Evolutionary conservation across 2,888 invertebrate species (phyloP).

Genomic region (Orthonychiurus folsomi): DNA sequence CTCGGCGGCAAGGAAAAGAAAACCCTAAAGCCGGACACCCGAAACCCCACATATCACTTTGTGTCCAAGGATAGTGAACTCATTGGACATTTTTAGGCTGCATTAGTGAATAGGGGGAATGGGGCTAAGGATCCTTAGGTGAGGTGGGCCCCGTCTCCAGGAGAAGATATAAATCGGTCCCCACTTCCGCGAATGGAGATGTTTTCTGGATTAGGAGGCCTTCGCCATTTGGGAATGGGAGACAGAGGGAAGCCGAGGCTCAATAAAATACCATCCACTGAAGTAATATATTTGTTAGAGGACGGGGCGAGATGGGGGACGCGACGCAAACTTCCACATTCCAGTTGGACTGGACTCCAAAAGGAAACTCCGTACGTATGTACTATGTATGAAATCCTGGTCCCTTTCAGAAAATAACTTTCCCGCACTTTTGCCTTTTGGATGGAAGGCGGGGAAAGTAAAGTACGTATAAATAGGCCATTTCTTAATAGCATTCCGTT

Average conservation of each 20-base stretch:
- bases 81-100: constrained; percentile 1
- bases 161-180: background rate
- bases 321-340: background rate
- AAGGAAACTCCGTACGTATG: background rate
- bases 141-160: background rate
- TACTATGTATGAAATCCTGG: no score
- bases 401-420: constrained; percentile 13
- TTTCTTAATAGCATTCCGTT: background rate
- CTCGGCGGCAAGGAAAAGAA: constrained; percentile 7
- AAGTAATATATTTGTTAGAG: background rate
- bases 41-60: constrained; percentile 5
- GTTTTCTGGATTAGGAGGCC: background rate
- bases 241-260: background rate
- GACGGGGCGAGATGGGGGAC: background rate
- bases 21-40: constrained; percentile 15
- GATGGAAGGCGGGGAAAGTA: background rate
- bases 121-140: background rate
- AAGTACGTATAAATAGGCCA: background rate
- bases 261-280: background rate
- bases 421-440: background rate
- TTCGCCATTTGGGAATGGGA: background rate
- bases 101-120: background rate
- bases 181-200: background rate
- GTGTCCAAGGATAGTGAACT: background rate
- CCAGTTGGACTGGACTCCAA: background rate